Conservation (phyloP, 2,113 vertebrate species). For the Ammospiza nelsoni region DNA sequence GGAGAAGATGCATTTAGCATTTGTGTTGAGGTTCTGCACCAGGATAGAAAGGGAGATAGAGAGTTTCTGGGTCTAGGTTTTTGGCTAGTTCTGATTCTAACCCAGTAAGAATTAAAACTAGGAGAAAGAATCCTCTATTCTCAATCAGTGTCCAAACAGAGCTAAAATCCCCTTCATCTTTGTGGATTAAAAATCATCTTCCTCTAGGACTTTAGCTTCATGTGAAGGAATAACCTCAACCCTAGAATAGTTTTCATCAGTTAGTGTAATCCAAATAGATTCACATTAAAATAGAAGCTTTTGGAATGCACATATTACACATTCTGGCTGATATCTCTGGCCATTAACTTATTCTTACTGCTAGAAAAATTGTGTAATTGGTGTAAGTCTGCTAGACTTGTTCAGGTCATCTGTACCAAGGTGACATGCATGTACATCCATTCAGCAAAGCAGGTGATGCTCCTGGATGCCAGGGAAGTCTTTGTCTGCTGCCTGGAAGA, state of each 20-base stretch:
- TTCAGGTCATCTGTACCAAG: background rate
- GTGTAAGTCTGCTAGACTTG: background rate
- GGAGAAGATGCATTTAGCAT: background rate
- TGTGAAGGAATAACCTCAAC: background rate
- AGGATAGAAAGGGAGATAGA: background rate
- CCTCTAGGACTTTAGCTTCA: background rate
- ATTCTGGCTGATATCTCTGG: background rate
- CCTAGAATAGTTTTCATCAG: background rate
- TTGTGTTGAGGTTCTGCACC: background rate
- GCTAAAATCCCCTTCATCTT: background rate
- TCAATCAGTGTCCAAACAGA: background rate
- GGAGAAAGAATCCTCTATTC: background rate
- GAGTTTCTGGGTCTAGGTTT: background rate
- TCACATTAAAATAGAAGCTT: background rate
- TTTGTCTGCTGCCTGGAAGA: background rate
- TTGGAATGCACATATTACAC: background rate
- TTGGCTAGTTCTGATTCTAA: background rate
- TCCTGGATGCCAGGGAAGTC: background rate
- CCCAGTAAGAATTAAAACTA: background rate
- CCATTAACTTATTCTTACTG: background rate
- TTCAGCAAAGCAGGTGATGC: background rate
- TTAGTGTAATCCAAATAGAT: background rate
- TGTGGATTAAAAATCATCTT: background rate
- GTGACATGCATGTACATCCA: accelerated
- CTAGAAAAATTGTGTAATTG: background rate